These are phyloP conservation scores for Lochmaea capreae DNA, from an alignment of 2,888 invertebrate genomes.

Conservation along the genomic window DNA sequence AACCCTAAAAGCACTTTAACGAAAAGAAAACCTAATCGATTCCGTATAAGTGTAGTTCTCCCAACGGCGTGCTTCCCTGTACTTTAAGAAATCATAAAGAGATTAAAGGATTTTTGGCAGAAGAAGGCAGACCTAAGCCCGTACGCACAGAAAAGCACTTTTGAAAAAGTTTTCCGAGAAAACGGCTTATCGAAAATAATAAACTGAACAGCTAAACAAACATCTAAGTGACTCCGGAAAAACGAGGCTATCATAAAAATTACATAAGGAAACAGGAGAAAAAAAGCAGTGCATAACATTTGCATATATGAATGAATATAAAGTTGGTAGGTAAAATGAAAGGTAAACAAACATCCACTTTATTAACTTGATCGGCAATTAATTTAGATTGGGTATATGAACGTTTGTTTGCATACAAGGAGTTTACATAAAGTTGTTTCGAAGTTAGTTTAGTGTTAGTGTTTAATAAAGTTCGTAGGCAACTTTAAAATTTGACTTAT, in stretches of 20 bases:
- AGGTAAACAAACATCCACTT: constrained; percentile 22
- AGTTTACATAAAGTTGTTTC: background rate
- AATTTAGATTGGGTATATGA: constrained; percentile 6
- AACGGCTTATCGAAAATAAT: constrained; percentile 58
- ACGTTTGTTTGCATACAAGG: background rate
- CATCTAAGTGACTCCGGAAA: constrained; percentile 41
- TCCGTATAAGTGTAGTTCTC: constrained; percentile 21
- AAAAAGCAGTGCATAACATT: constrained; percentile 39
- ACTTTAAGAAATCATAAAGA: constrained; percentile 58
- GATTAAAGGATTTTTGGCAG: constrained; percentile 52
- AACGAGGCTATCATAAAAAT: constrained; percentile 42
- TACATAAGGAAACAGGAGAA: constrained; percentile 28
- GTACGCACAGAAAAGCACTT: constrained; percentile 49
- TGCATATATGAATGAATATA: constrained; percentile 43
- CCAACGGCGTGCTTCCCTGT: constrained; percentile 41
- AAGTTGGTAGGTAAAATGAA: constrained; percentile 20
- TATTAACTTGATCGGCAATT: constrained; percentile 24
- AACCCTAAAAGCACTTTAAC: background rate
- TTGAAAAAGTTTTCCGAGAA: constrained; percentile 47
- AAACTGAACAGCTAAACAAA: constrained; percentile 47
- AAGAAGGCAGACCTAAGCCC: constrained; percentile 47
- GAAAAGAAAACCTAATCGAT: constrained; percentile 1
- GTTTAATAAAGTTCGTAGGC: no score
- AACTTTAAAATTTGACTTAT: no score
- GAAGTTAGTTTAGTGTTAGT: background rate